Evolutionary conservation across 1,140 invertebrate species (phyloP).

Genomic region (Drosophila sucinea): DNA sequence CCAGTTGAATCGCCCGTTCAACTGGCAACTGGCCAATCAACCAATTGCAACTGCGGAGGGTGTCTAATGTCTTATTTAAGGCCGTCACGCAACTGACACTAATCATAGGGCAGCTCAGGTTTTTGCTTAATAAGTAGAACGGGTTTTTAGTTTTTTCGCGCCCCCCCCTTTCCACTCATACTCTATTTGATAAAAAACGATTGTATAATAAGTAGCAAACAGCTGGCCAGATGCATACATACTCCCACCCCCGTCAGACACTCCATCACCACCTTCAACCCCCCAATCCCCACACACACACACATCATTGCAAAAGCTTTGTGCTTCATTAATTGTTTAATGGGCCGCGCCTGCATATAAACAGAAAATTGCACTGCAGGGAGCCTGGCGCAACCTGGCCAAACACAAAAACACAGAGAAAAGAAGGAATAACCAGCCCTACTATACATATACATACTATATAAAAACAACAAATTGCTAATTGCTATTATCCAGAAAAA

Average conservation of each 20-base stretch:
- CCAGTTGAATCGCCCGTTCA: conserved; percentile 11
- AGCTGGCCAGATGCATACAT: conserved; percentile 26
- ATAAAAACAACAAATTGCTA: conserved; percentile 63
- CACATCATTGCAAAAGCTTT: conserved; percentile 39
- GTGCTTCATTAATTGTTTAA: conserved; percentile 76
- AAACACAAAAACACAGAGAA: not conserved
- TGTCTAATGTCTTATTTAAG: conserved; percentile 64
- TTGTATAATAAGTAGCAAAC: conserved; percentile 22
- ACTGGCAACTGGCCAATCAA: conserved; percentile 12
- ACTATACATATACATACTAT: conserved; percentile 6
- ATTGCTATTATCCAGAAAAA: conserved; percentile 65
- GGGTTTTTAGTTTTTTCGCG: conserved; percentile 22
- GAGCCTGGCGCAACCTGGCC: conserved; percentile 41
- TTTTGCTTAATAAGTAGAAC: conserved; percentile 53
- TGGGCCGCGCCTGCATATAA: conserved; percentile 63
- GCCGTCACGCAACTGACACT: conserved; percentile 57
- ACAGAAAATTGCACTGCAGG: conserved; percentile 35
- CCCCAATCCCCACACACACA: not conserved
- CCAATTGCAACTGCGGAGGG: conserved; percentile 23
- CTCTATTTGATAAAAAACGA: not conserved
- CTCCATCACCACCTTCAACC: not conserved
- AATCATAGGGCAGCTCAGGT: conserved; percentile 64
- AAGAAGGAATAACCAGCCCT: conserved; percentile 15
- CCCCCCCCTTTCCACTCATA: conserved; percentile 6
- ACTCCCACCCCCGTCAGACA: not conserved